Base-by-base conservation (phyloP, 2,888 invertebrate genomes). In the Cerceris ruficornis region DNA sequence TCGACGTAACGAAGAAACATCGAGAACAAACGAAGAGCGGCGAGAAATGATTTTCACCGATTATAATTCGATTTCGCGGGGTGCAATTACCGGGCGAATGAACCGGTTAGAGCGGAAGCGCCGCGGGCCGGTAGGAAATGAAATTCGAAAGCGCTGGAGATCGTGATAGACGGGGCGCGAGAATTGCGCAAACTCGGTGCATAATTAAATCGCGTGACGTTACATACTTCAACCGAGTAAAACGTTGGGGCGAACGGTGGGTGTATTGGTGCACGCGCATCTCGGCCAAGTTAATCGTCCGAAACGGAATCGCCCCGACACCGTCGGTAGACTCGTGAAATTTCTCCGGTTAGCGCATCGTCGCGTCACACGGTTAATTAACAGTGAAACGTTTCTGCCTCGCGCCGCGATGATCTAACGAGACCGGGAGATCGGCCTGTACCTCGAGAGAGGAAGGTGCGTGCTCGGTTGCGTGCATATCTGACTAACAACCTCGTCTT, bases 141-240 rank as follows among this genome's bases (percentile, higher is more conserved):
- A 86, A 85, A 88, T 86, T 87, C 84, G 88, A 88, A 88, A 89
- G 86, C 58, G 73, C 70, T 57, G 50, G 59, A 64, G 60, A 49
- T 42, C 13, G 9, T 14, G 76, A 71, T 62, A 39, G 54, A 55
- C 65, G 50, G 28, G 28, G 59, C 50, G 57, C 13, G 73, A 73
- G 78, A 58, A 77, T 83, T 76, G 61, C 74, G 81, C 58, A 78
- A 71, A 57, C 49, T 57, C 62, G 54, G 50, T 68, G 74, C 50
- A 83, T 70, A 75, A 75, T 71, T 78, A 75, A 74, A 68, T 61
- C 41, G 66, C 41, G 57, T 70, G 77, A 82, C 74, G 77, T 55
- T 59, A 62, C 46, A 9, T 54, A 54, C 64, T 57, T 13, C 58
- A 73, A 66, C 59, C 65, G 57, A 55, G 43, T 60, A 41, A 49